Evolutionary conservation across 1,140 invertebrate genomes (phyloP).

Genomic region (Uloborus diversus): DNA sequence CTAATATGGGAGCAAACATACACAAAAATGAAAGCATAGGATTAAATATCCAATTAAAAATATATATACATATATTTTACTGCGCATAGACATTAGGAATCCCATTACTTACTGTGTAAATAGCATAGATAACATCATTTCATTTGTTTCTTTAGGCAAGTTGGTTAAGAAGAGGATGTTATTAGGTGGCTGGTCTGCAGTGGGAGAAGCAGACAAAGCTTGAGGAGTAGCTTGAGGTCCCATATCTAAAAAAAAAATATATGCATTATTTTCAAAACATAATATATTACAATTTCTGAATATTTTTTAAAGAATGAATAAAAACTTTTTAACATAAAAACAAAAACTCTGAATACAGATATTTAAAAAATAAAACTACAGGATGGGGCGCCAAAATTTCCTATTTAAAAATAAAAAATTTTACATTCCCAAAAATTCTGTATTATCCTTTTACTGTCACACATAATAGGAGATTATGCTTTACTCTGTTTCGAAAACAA

Average conservation of each 20-base stretch:
- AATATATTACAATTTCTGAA: background rate
- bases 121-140: conserved; percentile 99
- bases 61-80: background rate
- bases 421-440: too few species aligned
- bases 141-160: conserved; percentile 96
- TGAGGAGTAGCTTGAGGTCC: background rate
- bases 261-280: background rate
- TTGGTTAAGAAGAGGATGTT: conserved; percentile 99
- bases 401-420: too few species aligned
- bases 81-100: background rate
- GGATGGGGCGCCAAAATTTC: too few species aligned
- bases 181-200: conserved; percentile 83
- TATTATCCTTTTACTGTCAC: too few species aligned
- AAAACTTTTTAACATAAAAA: background rate
- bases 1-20: too few species aligned
- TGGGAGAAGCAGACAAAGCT: background rate
- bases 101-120: conserved; percentile 88
- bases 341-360: background rate
- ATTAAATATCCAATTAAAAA: too few species aligned
- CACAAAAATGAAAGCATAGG: too few species aligned
- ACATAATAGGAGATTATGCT: too few species aligned
- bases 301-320: background rate
- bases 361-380: background rate
- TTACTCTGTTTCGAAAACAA: too few species aligned
- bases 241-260: background rate